Evolutionary conservation across 2,797 vertebrate genomes (phyloP).

Genomic region (Ara ararauna): DNA sequence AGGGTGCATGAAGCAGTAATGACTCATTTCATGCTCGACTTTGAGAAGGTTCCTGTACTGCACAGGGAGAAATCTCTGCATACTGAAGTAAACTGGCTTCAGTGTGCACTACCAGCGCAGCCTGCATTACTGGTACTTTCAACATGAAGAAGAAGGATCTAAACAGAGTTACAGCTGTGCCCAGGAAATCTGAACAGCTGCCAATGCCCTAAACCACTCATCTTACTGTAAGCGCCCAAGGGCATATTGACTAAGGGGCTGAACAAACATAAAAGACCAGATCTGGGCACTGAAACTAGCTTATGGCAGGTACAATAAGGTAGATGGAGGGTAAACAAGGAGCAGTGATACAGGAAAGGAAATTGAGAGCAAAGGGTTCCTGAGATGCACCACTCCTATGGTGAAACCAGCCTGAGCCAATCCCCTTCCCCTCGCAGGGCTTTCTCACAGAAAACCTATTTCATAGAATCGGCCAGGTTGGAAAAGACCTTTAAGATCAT

Average conservation of each 20-base stretch:
- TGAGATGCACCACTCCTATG: not conserved
- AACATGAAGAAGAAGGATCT: not conserved
- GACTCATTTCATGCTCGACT: not conserved
- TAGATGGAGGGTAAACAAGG: not conserved
- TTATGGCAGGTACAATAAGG: not conserved
- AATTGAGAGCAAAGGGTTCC: not conserved
- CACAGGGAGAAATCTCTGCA: not conserved
- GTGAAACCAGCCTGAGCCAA: not conserved
- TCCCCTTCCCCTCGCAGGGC: too few relatives aligned
- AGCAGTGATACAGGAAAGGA: not conserved
- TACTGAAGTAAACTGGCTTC: not conserved
- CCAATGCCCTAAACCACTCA: not conserved
- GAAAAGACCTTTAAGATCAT: not conserved
- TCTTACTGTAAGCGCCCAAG: not conserved
- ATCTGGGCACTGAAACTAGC: not conserved
- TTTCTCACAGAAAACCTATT: not conserved
- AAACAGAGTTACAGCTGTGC: not conserved
- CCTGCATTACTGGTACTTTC: not conserved
- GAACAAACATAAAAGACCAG: not conserved
- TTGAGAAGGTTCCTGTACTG: not conserved
- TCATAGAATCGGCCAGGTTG: not conserved
- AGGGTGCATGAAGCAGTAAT: not conserved
- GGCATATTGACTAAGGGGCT: not conserved
- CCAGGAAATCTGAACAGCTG: not conserved
- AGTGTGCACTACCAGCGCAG: not conserved